These are phyloP conservation scores for Drosophila bocki DNA, from an alignment of 1,140 invertebrate species.

Conservation along the genomic window DNA sequence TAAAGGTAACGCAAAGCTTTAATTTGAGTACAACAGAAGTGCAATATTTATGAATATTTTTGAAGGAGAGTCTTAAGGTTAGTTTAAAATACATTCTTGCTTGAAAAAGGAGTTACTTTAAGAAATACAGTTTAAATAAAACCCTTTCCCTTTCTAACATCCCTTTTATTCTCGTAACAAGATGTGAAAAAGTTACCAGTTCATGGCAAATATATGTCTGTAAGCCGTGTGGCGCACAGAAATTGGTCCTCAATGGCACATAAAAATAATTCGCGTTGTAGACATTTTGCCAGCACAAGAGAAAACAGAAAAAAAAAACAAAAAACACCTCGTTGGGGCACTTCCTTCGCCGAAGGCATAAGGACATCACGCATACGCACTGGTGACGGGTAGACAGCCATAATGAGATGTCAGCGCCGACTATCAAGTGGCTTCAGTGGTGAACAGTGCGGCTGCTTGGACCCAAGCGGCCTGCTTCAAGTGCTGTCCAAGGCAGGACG, in stretches of 20 bases:
- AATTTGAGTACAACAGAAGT: not conserved
- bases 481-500: conserved; percentile 46
- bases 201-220: conserved; percentile 31
- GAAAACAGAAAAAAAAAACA: not conserved
- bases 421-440: conserved; percentile 75
- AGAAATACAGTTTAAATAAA: not conserved
- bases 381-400: conserved; percentile 70
- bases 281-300: conserved; percentile 72
- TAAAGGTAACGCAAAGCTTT: not conserved
- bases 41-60: not conserved
- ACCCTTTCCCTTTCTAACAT: not conserved
- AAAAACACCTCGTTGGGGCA: conserved; percentile 3
- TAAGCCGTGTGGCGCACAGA: conserved; percentile 21
- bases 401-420: conserved; percentile 82
- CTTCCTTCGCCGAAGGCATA: not conserved
- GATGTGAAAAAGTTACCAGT: conserved; percentile 21
- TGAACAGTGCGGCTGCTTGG: conserved; percentile 50
- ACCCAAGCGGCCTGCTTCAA: conserved; percentile 75
- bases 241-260: conserved; percentile 75
- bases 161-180: not conserved
- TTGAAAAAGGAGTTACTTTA: not conserved
- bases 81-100: not conserved
- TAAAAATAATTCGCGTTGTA: conserved; percentile 80
- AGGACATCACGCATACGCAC: conserved; percentile 77
- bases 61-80: not conserved